Evolutionary conservation across 2,113 vertebrate genomes (phyloP).

Genomic region (Larimichthys polyactis): DNA sequence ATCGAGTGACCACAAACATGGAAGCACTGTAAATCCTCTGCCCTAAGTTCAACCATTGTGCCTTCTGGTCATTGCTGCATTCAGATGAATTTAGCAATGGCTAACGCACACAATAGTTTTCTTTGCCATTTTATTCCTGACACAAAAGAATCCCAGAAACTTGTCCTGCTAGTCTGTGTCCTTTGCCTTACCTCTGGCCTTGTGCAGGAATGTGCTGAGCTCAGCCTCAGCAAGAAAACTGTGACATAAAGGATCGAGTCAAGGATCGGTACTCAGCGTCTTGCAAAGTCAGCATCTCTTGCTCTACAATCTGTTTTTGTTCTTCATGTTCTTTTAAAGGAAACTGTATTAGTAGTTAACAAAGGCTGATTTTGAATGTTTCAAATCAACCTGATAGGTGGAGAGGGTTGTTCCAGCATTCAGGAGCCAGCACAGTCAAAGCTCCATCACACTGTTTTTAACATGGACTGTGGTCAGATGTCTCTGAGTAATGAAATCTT

Average conservation of each 20-base stretch:
- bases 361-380: neutral
- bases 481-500: neutral
- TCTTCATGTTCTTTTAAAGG: neutral
- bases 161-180: constrained; percentile 1
- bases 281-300: constrained; percentile 37
- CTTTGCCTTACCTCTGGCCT: constrained; percentile 40
- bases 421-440: neutral
- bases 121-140: constrained; percentile 4
- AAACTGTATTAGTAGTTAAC: neutral
- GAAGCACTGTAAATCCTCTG: constrained; percentile 10
- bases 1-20: constrained; percentile 62
- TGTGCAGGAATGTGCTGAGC: constrained; percentile 54
- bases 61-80: neutral
- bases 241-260: constrained; percentile 8
- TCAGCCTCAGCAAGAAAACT: constrained; percentile 29
- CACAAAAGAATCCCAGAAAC: constrained; percentile 1
- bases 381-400: neutral
- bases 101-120: constrained; percentile 9
- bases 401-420: neutral
- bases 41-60: constrained; percentile 21
- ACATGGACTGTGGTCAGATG: neutral
- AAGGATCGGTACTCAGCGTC: constrained; percentile 4
- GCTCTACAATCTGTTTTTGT: neutral
- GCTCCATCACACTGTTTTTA: neutral
- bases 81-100: constrained; percentile 18